phyloP scores from a whole-genome alignment of 1,140 invertebrate genomes.

The Acromyrmex echinatior region DNA sequence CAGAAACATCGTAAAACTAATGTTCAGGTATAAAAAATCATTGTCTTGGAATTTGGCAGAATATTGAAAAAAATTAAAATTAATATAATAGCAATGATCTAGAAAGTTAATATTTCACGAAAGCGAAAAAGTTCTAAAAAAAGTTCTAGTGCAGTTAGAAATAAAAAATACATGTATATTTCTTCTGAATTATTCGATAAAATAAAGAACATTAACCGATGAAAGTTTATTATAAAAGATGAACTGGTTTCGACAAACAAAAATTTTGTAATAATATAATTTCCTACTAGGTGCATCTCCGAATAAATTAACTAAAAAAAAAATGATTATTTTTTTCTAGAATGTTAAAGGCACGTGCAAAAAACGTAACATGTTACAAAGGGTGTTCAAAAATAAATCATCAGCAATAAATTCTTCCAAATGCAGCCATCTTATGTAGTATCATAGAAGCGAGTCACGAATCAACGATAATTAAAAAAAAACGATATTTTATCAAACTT shows the following conservation, averaged over 20 bases:
- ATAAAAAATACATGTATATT: too few species aligned
- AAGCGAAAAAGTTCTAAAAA: too few species aligned
- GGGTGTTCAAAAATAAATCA: not conserved
- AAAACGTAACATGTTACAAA: not conserved
- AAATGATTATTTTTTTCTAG: not conserved
- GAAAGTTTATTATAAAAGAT: not conserved
- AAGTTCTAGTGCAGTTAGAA: too few species aligned
- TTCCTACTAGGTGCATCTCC: not conserved
- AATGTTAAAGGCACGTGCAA: not conserved
- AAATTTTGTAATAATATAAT: not conserved
- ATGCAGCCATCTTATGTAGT: conserved; percentile 16
- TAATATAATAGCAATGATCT: too few species aligned
- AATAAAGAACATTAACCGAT: not conserved
- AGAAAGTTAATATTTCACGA: too few species aligned
- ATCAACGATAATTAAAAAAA: not conserved
- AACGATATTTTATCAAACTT: not conserved
- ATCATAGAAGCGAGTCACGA: not conserved
- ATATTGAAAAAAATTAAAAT: too few species aligned
- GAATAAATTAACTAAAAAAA: not conserved
- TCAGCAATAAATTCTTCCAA: not conserved
- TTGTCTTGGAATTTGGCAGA: too few species aligned
- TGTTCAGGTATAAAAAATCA: too few species aligned
- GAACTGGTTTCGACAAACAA: not conserved
- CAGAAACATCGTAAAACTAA: too few species aligned
- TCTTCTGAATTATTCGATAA: too few species aligned